phyloP scores from a whole-genome alignment of 1,140 invertebrate species.

The Cyclina sinensis region DNA sequence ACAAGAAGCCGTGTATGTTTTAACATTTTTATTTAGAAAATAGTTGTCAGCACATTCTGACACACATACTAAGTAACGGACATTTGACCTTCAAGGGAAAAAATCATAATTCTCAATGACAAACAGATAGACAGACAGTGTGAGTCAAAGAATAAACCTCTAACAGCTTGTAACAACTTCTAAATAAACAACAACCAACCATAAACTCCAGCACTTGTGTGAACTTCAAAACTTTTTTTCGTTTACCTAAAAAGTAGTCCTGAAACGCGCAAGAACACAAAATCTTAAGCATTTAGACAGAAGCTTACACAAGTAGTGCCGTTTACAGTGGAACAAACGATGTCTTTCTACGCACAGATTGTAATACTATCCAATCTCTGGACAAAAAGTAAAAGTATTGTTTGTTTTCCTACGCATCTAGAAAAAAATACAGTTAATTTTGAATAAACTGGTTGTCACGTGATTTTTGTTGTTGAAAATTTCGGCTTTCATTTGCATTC shows the following conservation, averaged over 20 bases:
- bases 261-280: too few species aligned
- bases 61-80: constrained; percentile 45
- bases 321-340: not conserved
- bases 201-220: not conserved
- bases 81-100: constrained; percentile 2
- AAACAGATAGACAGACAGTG: constrained; percentile 1
- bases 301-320: not conserved
- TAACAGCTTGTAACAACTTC: constrained; percentile 49
- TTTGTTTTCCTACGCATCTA: not conserved
- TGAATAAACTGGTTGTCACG: too few species aligned
- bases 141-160: constrained; percentile 55
- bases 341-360: not conserved
- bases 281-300: too few species aligned
- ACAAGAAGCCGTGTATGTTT: constrained; percentile 2
- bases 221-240: not conserved
- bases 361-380: constrained; percentile 10
- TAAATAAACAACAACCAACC: constrained; percentile 9
- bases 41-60: constrained; percentile 44
- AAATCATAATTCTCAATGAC: constrained; percentile 14
- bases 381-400: not conserved
- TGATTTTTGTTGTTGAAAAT: too few species aligned
- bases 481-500: too few species aligned
- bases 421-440: too few species aligned
- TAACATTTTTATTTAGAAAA: constrained; percentile 63
- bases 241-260: not conserved